Conservation (phyloP, 2,113 vertebrate species). For the Psilopsiagon aurifrons region DNA sequence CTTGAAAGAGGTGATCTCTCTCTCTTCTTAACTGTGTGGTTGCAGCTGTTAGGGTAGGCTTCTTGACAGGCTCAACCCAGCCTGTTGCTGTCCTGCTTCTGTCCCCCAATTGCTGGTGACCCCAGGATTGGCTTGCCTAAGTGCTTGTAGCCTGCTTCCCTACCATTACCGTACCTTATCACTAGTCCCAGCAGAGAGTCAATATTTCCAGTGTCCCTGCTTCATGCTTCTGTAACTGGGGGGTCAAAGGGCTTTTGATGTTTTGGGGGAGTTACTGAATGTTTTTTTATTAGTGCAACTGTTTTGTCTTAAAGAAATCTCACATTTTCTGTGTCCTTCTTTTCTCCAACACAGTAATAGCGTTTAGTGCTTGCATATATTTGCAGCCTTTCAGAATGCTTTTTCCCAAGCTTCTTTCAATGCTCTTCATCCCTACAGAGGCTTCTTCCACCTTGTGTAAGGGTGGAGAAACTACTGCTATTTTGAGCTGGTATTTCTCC, state of each 20-base stretch:
- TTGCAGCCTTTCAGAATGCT: neutral
- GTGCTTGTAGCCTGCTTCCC: neutral
- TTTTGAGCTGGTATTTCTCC: neutral
- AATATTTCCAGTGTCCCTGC: neutral
- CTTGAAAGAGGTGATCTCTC: neutral
- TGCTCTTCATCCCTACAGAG: neutral
- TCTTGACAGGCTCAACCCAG: neutral
- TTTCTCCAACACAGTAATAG: neutral
- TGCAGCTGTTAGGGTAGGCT: neutral
- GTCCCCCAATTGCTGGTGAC: neutral
- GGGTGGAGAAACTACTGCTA: neutral
- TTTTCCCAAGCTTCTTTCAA: neutral
- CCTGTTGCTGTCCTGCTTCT: neutral
- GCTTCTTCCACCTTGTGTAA: neutral
- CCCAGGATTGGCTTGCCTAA: neutral
- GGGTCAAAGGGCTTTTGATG: neutral
- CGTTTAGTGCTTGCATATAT: neutral
- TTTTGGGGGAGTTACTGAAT: neutral
- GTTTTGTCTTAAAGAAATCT: neutral
- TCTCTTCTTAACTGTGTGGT: fast-evolving
- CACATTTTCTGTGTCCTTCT: neutral
- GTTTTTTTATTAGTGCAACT: fast-evolving
- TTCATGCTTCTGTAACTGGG: neutral
- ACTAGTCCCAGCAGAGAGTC: neutral
- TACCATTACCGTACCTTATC: neutral